Conservation (phyloP, 2,888 invertebrate species). For the Oligia fasciuncula region DNA sequence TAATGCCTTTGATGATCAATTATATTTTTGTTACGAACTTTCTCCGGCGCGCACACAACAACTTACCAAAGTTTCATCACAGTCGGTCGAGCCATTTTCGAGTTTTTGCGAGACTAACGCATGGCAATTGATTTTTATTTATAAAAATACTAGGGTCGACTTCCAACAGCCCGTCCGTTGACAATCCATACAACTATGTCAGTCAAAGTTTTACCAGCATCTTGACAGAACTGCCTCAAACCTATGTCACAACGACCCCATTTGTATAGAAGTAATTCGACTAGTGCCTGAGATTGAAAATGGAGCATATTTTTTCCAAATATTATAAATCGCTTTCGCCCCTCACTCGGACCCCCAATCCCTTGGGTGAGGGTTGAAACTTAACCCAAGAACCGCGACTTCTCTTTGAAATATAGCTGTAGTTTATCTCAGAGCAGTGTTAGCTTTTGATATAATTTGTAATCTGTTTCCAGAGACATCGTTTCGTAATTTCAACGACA, state of each 20-base stretch:
- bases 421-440: conserved; percentile 72
- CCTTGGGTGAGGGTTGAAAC: conserved; percentile 70
- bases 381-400: conserved; percentile 72
- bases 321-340: conserved; percentile 3
- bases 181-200: background rate
- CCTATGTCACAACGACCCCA: background rate
- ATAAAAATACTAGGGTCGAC: background rate
- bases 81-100: too few relatives aligned
- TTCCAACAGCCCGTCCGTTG: background rate
- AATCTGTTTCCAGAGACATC: conserved; percentile 66
- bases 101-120: too few relatives aligned
- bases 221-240: background rate
- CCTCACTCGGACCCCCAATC: conserved; percentile 33
- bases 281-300: background rate
- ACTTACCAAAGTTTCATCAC: too few relatives aligned
- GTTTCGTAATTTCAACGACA: conserved; percentile 66
- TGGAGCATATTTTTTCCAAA: background rate
- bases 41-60: too few relatives aligned
- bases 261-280: background rate
- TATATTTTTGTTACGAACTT: too few relatives aligned
- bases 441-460: conserved; percentile 74
- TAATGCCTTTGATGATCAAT: too few relatives aligned
- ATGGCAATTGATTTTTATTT: too few relatives aligned
- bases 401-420: conserved; percentile 75
- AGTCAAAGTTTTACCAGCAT: background rate